Conservation (phyloP, 2,797 vertebrate genomes). For the Dallia pectoralis region DNA sequence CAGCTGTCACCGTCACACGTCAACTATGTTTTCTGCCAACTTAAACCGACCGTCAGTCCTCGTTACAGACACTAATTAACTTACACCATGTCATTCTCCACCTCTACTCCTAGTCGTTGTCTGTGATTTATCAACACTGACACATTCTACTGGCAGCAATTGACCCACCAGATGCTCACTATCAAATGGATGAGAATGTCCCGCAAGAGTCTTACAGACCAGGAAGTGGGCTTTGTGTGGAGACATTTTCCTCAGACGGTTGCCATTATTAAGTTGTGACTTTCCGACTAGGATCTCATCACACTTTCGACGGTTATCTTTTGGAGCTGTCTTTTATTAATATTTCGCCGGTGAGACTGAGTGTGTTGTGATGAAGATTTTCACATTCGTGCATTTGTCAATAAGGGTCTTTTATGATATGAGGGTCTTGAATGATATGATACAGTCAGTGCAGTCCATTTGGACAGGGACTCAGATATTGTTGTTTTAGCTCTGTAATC, state of each 20-base stretch:
- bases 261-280: background rate
- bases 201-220: background rate
- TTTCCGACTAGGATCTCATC: background rate
- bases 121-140: background rate
- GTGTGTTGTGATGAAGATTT: background rate
- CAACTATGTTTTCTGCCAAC: no score
- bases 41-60: background rate
- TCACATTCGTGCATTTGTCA: background rate
- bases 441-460: no score
- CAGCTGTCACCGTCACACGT: background rate
- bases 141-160: constrained; percentile 3
- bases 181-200: background rate
- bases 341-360: background rate
- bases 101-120: background rate
- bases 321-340: background rate
- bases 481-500: no score
- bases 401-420: background rate
- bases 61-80: background rate
- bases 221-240: background rate
- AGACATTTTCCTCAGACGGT: background rate
- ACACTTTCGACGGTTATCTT: background rate
- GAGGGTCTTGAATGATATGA: background rate
- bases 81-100: background rate
- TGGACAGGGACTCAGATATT: no score
- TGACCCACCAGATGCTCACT: background rate